Conservation (phyloP, 2,888 invertebrate species). For the Chalcosyrphus nemorum region DNA sequence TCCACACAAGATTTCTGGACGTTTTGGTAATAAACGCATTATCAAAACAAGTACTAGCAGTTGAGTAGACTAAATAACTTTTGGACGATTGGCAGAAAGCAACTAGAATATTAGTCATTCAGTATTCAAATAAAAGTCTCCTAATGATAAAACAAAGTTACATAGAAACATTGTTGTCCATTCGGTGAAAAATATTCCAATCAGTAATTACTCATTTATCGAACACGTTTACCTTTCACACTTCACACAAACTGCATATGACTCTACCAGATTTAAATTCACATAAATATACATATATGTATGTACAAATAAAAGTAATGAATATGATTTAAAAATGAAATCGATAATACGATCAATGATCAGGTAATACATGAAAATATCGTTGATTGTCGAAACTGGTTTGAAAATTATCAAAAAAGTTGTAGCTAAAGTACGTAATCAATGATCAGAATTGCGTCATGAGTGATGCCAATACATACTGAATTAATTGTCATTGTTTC, state of each 20-base stretch:
- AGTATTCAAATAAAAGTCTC: too few species aligned
- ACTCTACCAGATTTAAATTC: not conserved
- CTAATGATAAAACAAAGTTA: too few species aligned
- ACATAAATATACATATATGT: not conserved
- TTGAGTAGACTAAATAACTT: too few species aligned
- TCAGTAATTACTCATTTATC: not conserved
- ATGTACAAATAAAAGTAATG: not conserved
- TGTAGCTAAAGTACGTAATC: not conserved
- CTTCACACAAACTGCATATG: not conserved
- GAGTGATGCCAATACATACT: conserved; percentile 26
- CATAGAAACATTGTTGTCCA: not conserved
- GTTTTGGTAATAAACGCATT: too few species aligned
- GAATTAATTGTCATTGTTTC: not conserved
- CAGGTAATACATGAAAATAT: not conserved
- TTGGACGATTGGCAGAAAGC: too few species aligned
- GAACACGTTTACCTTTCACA: not conserved
- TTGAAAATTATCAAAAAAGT: not conserved
- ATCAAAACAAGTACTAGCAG: too few species aligned
- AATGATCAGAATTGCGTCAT: conserved; percentile 33
- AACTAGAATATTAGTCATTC: too few species aligned
- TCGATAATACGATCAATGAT: not conserved
- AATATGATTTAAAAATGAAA: not conserved
- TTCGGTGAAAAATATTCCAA: not conserved
- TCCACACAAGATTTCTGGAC: too few species aligned
- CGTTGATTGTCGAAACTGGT: not conserved